These are phyloP conservation scores for Dasyprocta punctata DNA, from an alignment of 2,113 vertebrate species.

Conservation along the genomic window DNA sequence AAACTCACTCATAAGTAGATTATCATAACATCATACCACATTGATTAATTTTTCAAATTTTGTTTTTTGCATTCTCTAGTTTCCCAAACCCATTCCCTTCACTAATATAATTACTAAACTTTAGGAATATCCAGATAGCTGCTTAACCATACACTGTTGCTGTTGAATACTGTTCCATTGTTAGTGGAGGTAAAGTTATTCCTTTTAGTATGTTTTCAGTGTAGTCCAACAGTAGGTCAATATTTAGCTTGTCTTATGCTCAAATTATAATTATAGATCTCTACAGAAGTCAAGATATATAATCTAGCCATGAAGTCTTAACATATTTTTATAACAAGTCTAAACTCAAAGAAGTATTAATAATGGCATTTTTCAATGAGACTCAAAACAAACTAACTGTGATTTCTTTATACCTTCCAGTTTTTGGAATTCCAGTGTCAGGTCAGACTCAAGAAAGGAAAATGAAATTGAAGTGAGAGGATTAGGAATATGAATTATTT, in stretches of 20 bases:
- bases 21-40: background rate
- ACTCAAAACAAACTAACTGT: background rate
- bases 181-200: background rate
- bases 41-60: background rate
- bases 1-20: background rate
- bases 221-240: background rate
- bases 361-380: background rate
- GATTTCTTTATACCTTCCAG: background rate
- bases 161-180: background rate
- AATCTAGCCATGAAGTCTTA: background rate
- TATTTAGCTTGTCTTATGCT: background rate
- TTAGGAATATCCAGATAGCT: background rate
- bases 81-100: background rate
- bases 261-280: background rate
- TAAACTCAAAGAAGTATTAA: background rate
- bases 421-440: conserved; percentile 28
- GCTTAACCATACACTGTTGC: background rate
- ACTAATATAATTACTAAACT: background rate
- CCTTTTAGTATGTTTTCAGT: background rate
- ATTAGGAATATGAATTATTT: background rate
- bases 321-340: background rate
- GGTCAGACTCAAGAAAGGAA: background rate
- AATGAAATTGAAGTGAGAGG: background rate
- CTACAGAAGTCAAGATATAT: background rate
- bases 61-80: background rate